Conservation (phyloP, 2,888 invertebrate genomes). For the Periphyllus acericola region DNA sequence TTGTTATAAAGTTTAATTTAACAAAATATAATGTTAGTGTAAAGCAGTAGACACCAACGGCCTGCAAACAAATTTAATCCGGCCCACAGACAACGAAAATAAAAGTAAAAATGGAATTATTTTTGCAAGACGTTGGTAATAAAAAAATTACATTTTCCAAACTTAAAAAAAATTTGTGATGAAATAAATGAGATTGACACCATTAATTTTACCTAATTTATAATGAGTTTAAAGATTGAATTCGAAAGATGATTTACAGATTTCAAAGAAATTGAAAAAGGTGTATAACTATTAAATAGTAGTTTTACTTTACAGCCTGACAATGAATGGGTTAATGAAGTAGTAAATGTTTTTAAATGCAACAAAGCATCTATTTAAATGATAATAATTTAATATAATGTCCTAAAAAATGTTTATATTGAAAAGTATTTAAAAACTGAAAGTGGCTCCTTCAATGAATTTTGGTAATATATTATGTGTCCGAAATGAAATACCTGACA, state of each 20-base stretch:
- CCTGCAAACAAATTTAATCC: too few relatives aligned
- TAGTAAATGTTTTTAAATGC: slow-evolving; percentile 7
- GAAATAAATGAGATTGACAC: not conserved
- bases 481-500: too few relatives aligned
- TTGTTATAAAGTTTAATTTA: too few relatives aligned
- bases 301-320: not conserved
- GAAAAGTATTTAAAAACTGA: too few relatives aligned
- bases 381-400: too few relatives aligned
- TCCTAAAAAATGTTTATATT: too few relatives aligned
- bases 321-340: not conserved
- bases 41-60: too few relatives aligned
- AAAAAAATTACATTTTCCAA: not conserved
- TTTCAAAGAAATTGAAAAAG: not conserved
- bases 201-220: not conserved
- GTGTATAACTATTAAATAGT: not conserved
- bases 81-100: too few relatives aligned
- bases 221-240: not conserved
- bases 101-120: too few relatives aligned
- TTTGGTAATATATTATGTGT: too few relatives aligned
- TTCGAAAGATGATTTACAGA: slow-evolving; percentile 11
- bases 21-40: too few relatives aligned
- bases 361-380: not conserved
- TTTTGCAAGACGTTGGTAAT: not conserved
- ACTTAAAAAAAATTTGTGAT: not conserved
- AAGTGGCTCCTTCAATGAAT: too few relatives aligned